Evolutionary conservation across 2,888 invertebrate genomes (phyloP).

Genomic region (Linyphia triangularis): DNA sequence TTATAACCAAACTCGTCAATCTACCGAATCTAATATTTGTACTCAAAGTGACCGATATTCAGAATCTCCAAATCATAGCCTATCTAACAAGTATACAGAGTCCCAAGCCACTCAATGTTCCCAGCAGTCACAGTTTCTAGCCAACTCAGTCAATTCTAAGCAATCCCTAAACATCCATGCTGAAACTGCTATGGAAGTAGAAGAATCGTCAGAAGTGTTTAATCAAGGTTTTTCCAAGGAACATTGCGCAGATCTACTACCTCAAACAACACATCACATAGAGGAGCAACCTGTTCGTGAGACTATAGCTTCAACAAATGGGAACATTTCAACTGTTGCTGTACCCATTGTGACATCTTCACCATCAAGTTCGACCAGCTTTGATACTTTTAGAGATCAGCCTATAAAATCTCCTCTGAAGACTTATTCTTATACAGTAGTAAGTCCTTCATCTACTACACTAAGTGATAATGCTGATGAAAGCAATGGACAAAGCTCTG

Average conservation of each 20-base stretch:
- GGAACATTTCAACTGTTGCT: background rate
- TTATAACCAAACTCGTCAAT: background rate
- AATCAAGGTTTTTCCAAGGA: background rate
- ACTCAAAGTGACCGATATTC: background rate
- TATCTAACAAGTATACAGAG: background rate
- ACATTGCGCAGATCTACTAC: background rate
- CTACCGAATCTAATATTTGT: background rate
- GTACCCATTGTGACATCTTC: background rate
- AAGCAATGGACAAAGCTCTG: background rate
- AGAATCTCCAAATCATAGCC: background rate
- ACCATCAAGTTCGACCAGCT: background rate
- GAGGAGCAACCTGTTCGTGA: background rate
- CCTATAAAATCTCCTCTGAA: background rate
- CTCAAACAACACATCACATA: background rate
- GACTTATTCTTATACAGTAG: background rate
- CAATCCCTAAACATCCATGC: background rate
- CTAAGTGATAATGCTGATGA: background rate
- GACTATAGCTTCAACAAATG: background rate
- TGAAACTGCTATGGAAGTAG: background rate
- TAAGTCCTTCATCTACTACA: background rate
- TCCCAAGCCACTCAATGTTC: background rate
- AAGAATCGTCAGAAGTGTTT: background rate
- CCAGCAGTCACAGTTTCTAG: background rate
- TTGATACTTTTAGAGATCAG: background rate
- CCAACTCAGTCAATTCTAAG: background rate